Percentiles rank a stretch among this genome's conserved stretches.
These are phyloP conservation scores for Matsumyia berberina DNA, from an alignment of 2,888 invertebrate genomes.

Conservation along the genomic window DNA sequence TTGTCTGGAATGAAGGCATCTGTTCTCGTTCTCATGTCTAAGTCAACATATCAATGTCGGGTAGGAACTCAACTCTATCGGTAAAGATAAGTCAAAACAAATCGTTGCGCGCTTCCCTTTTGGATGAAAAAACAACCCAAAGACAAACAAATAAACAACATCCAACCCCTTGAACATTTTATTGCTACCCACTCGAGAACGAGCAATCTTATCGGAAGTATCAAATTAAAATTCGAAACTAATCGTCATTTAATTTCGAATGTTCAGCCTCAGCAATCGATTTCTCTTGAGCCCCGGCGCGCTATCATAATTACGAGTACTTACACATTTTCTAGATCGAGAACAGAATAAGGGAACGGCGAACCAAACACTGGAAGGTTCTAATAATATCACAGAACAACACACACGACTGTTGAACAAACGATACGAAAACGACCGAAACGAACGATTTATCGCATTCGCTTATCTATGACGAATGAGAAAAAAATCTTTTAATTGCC, in stretches of 20 bases:
- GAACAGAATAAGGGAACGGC: conserved; percentile 1
- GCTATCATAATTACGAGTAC: conserved; percentile 64
- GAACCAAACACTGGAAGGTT: conserved; percentile 15
- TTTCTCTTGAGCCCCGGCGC: conserved; percentile 29
- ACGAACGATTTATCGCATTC: conserved; percentile 61
- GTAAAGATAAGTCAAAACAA: background rate
- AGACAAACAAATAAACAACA: conserved; percentile 9
- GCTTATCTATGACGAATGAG: conserved; percentile 73
- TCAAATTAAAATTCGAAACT: conserved; percentile 69
- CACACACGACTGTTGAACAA: conserved; percentile 31
- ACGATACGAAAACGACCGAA: conserved; percentile 20
- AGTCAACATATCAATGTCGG: conserved; percentile 1
- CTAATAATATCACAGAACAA: conserved; percentile 52
- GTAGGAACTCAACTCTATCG: background rate
- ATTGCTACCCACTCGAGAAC: conserved; percentile 51
- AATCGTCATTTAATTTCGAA: conserved; percentile 70
- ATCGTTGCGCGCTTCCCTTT: conserved; percentile 3
- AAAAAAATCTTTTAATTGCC: conserved; percentile 76
- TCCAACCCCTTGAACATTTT: conserved; percentile 53
- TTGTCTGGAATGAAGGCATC: background rate
- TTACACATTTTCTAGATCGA: conserved; percentile 61
- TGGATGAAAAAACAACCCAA: background rate
- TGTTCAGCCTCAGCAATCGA: conserved; percentile 55
- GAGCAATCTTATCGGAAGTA: conserved; percentile 52
- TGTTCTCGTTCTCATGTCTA: background rate